phyloP scores from a whole-genome alignment of 1,140 invertebrate genomes.

The Cephus cinctus region DNA sequence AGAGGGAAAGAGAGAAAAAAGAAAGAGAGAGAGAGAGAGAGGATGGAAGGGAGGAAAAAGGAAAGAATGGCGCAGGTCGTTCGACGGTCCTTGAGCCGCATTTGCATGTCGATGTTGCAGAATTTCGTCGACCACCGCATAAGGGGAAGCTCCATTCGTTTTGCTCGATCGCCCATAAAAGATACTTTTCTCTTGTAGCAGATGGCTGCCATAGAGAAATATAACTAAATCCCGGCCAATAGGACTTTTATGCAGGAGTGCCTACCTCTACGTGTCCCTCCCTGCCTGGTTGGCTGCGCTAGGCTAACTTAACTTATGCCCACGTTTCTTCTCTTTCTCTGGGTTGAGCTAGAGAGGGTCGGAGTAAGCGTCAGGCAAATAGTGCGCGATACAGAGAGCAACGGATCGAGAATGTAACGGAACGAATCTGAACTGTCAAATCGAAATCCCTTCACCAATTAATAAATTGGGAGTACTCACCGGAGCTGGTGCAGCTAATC shows the following conservation, averaged over 20 bases:
- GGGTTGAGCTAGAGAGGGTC: too few relatives aligned
- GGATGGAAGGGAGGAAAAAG: conserved; percentile 14
- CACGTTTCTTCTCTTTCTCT: too few relatives aligned
- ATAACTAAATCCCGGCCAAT: not conserved
- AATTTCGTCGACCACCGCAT: not conserved
- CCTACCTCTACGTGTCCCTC: not conserved
- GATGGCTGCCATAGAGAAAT: not conserved
- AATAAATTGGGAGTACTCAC: too few relatives aligned
- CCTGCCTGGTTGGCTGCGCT: too few relatives aligned
- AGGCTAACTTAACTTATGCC: too few relatives aligned
- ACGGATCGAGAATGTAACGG: too few relatives aligned
- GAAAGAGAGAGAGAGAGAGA: conserved; percentile 7
- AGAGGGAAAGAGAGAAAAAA: conserved; percentile 4
- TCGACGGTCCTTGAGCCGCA: conserved; percentile 32
- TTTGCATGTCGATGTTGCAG: conserved; percentile 1
- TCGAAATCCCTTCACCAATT: too few relatives aligned
- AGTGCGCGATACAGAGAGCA: too few relatives aligned
- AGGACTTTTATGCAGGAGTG: not conserved
- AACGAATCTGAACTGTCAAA: too few relatives aligned
- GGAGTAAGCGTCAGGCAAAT: too few relatives aligned
- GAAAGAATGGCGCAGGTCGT: conserved; percentile 37
- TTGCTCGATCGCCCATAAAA: conserved; percentile 4
- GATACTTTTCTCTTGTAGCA: conserved; percentile 2
- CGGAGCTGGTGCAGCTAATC: too few relatives aligned
- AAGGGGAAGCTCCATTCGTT: not conserved